Evolutionary conservation across 2,797 vertebrate species (phyloP), one percentile per base, ranked within the genome.

Genomic region (Acipenser transmontanus): DNA sequence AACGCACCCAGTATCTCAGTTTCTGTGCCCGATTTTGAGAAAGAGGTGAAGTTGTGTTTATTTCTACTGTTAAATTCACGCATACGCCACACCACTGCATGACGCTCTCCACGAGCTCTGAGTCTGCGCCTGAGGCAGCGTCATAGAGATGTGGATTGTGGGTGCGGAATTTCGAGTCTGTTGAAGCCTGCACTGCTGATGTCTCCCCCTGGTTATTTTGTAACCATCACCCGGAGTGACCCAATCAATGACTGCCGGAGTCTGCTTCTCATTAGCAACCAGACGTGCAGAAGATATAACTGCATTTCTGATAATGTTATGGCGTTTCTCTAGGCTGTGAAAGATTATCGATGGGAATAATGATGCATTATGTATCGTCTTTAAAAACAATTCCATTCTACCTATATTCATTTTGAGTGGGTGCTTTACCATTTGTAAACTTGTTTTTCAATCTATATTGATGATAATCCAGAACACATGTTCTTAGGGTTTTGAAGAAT

Each of bases 121-220:
- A 62, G 56, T 50, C 50, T 11, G 65, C 54, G 54, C 60, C 64
- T 12, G 10, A 64, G 14, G 59, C 69, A 59, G 52, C 62, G 59
- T 66, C 60, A 66, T 50, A 52, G 59, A 63, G 64, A 63, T 66
- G 66, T 63, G 6, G 48, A 63, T 63, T 62, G 51, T 61, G 63
- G 52, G 63, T 63, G 61, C 20, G 50, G 69, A 63, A 59, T 59
- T 11, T 63, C 34, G 12, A 13, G 17, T 60, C 12, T 12, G 59
- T 51, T 9, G 17, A 67, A 52, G 17, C 47, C 48, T 10, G 12
- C 59, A 50, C n/a, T 56, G 17, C 54, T 20, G 50, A 9, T 14
- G 13, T 9, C 54, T 47, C 47, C 12, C 10, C 54, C 17, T 51
- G 52, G 64, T 59, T 62, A 12, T 64, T 67, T 61, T 54, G 17